phyloP scores from a whole-genome alignment of 2,113 vertebrate genomes.

The Gopherus evgoodei region DNA sequence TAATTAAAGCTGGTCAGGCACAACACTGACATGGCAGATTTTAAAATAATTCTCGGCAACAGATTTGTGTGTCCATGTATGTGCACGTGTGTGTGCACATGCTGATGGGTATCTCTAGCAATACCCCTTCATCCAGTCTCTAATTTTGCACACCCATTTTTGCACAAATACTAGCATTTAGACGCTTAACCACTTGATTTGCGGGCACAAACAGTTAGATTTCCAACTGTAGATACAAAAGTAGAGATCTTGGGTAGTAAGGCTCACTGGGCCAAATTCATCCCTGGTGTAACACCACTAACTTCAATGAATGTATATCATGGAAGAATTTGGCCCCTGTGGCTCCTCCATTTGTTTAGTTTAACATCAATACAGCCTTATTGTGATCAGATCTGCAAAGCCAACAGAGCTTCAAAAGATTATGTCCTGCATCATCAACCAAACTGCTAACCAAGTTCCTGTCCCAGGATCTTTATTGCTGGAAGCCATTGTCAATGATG shows the following conservation, averaged over 20 bases:
- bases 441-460: neutral
- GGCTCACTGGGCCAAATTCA: accelerated
- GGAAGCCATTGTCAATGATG: neutral
- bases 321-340: neutral
- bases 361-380: neutral
- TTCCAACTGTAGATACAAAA: accelerated
- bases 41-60: neutral
- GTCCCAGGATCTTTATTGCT: neutral
- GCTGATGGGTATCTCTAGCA: too few relatives aligned
- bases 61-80: neutral
- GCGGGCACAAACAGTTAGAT: neutral
- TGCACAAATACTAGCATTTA: accelerated
- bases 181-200: accelerated
- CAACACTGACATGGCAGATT: neutral
- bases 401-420: neutral
- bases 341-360: neutral
- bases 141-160: accelerated
- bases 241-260: neutral
- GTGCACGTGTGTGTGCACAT: accelerated
- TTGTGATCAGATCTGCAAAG: neutral
- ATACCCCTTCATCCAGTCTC: neutral
- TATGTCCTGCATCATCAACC: neutral
- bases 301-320: accelerated
- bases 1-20: neutral
- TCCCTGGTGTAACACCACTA: accelerated